Evolutionary conservation across 2,888 invertebrate genomes (phyloP).

Genomic region (Pyrrhosoma nymphula): DNA sequence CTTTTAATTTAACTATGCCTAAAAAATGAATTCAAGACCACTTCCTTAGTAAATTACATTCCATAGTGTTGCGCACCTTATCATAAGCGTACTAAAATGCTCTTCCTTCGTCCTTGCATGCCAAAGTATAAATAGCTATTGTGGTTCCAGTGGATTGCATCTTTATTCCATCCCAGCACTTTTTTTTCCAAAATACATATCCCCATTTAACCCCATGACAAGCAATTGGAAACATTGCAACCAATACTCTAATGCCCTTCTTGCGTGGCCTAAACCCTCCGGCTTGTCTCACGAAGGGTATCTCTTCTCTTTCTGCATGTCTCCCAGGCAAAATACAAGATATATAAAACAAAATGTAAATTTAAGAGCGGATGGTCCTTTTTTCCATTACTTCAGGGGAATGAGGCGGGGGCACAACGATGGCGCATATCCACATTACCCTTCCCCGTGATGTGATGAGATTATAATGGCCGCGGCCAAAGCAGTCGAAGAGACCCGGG

Average conservation of each 20-base stretch:
- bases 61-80: neutral
- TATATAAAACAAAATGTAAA: slow-evolving; percentile 10
- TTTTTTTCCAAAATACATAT: neutral
- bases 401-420: neutral
- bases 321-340: neutral
- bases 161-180: neutral
- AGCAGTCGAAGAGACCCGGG: neutral
- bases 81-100: neutral
- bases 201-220: neutral
- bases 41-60: neutral
- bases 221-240: neutral
- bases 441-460: slow-evolving; percentile 25
- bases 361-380: neutral
- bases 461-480: slow-evolving; percentile 42
- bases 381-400: neutral
- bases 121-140: neutral
- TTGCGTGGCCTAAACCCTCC: neutral
- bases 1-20: neutral
- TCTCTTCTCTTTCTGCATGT: neutral
- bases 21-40: neutral
- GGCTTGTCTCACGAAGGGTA: neutral
- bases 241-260: neutral
- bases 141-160: neutral
- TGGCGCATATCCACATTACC: neutral
- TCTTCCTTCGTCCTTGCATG: neutral